Percentiles rank a stretch among this genome's conserved stretches.
Evolutionary conservation across 2,797 vertebrate genomes (phyloP).

Genomic region (Oophaga sylvatica): DNA sequence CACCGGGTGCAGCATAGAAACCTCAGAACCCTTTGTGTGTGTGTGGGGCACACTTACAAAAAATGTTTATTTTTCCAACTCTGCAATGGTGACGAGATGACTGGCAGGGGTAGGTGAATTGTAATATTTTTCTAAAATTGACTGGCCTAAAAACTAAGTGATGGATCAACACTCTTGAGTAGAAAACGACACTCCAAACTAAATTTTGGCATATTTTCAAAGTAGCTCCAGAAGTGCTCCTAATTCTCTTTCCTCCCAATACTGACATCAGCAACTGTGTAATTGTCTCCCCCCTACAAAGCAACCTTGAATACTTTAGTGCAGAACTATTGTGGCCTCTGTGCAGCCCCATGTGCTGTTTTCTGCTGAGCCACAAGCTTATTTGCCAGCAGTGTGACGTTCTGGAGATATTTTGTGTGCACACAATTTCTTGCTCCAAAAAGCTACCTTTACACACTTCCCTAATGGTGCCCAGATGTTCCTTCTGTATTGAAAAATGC

Average conservation of each 20-base stretch:
- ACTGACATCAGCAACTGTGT: background rate
- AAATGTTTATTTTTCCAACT: background rate
- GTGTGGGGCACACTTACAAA: background rate
- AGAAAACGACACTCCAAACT: background rate
- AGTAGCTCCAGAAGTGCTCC: background rate
- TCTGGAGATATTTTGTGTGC: no score
- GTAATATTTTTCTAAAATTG: background rate
- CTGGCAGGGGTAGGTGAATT: background rate
- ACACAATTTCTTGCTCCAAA: no score
- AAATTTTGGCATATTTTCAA: background rate
- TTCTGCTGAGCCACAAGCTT: no score
- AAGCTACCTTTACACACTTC: no score
- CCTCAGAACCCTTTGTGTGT: background rate
- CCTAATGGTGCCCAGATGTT: no score
- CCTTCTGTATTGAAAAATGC: no score
- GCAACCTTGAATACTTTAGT: no score
- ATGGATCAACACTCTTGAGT: background rate
- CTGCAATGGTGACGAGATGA: background rate
- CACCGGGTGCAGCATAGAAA: conserved; percentile 11
- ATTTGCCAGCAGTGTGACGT: no score
- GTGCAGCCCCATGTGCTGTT: no score
- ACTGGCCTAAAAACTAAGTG: background rate
- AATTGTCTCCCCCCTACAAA: no score
- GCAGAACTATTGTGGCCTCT: no score
- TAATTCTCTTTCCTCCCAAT: background rate